Percentiles rank a stretch among this genome's conserved stretches.
Conservation (phyloP, 2,888 invertebrate genomes). For the Scaptomyza caliginosa region DNA sequence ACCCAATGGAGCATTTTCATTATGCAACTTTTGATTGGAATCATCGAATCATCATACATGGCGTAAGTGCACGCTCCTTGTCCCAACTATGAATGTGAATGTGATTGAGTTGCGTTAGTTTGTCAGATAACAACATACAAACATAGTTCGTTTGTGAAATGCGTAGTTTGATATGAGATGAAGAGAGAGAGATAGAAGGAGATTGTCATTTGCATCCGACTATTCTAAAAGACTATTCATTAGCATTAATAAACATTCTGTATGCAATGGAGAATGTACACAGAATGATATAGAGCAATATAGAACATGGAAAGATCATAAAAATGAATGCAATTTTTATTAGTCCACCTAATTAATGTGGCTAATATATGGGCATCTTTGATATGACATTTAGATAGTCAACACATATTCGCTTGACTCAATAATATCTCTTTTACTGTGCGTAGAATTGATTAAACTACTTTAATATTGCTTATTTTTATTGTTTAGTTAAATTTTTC, state of each 20-base stretch:
- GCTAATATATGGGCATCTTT: neutral
- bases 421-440: neutral
- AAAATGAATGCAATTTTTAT: neutral
- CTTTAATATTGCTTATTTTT: too few species aligned
- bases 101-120: conserved; percentile 30
- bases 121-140: conserved; percentile 3
- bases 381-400: neutral
- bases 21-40: conserved; percentile 69
- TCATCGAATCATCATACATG: conserved; percentile 1
- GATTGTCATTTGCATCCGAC: neutral
- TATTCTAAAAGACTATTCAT: conserved; percentile 29
- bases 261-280: conserved; percentile 34
- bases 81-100: conserved; percentile 43
- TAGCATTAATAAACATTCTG: conserved; percentile 62
- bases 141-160: neutral
- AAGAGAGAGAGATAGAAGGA: neutral
- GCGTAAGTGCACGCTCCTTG: neutral
- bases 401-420: neutral
- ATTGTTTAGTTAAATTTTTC: too few species aligned
- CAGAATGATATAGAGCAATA: neutral
- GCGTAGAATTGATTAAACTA: too few species aligned
- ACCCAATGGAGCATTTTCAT: conserved; percentile 67
- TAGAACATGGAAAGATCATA: neutral
- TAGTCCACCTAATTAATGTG: neutral
- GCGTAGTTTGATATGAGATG: neutral